Percentiles rank a stretch among this genome's conserved stretches.
phyloP scores from a whole-genome alignment of 2,113 vertebrate species.

The Daboia siamensis region DNA sequence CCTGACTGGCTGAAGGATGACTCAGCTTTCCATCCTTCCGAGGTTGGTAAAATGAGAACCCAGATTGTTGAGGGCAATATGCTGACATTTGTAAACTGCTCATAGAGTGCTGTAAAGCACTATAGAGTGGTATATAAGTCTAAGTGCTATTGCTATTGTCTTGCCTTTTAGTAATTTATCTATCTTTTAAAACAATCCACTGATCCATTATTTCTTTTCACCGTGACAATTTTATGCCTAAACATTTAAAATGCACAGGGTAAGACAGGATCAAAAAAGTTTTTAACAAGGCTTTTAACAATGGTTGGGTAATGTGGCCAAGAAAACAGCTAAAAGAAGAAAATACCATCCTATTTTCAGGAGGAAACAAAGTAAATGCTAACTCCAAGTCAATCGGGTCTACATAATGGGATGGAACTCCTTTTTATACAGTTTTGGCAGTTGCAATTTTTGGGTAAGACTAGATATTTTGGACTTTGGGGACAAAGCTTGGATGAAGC shows the following conservation, averaged over 20 bases:
- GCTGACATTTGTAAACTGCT: background rate
- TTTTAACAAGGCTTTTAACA: background rate
- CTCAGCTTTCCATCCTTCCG: background rate
- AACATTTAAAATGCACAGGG: background rate
- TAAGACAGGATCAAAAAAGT: background rate
- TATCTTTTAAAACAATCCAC: background rate
- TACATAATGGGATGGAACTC: background rate
- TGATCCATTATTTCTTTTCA: background rate
- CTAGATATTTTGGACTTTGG: background rate
- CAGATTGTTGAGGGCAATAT: background rate
- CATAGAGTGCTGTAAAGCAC: background rate
- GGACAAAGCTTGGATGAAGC: background rate
- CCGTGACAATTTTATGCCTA: background rate
- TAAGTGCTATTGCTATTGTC: background rate
- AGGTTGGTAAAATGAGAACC: background rate
- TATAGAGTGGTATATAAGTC: background rate
- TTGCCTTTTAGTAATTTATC: background rate
- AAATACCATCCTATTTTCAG: background rate
- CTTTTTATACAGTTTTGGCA: background rate
- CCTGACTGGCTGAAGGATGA: background rate
- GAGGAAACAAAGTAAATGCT: background rate
- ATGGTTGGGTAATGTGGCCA: background rate
- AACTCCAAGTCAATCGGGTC: background rate
- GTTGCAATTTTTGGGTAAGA: background rate
- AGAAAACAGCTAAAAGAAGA: background rate